Percentiles rank a stretch among this genome's conserved stretches.
phyloP scores from a whole-genome alignment of 1,140 invertebrate species.

The Diachasmimorpha longicaudata region DNA sequence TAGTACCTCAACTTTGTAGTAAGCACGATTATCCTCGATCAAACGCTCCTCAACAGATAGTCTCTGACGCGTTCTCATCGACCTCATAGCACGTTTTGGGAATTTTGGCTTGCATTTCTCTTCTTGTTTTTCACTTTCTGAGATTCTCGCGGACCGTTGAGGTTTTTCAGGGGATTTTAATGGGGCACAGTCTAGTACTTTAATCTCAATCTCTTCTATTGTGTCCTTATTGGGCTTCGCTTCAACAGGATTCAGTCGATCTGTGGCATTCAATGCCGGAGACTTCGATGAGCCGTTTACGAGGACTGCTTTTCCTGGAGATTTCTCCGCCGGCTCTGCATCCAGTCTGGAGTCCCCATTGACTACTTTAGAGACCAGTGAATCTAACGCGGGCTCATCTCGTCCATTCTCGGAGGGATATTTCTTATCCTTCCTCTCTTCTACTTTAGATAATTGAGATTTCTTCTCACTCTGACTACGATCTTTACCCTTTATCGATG shows the following conservation, averaged over 20 bases:
- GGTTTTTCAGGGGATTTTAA: slow-evolving; percentile 11
- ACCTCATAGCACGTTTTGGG: slow-evolving; percentile 44
- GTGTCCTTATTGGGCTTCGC: not conserved
- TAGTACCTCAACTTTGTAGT: slow-evolving; percentile 77
- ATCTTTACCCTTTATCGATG: slow-evolving; percentile 19
- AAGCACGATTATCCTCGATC: slow-evolving; percentile 69
- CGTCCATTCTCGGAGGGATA: not conserved
- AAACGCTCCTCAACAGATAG: slow-evolving; percentile 66
- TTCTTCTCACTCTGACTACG: slow-evolving; percentile 17
- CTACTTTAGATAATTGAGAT: slow-evolving; percentile 1
- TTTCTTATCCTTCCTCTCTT: not conserved
- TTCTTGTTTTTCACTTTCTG: slow-evolving; percentile 19
- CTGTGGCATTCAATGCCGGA: not conserved
- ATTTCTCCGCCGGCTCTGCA: not conserved
- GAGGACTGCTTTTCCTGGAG: not conserved
- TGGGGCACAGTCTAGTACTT: slow-evolving; percentile 18
- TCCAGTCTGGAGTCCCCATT: not conserved
- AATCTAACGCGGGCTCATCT: not conserved
- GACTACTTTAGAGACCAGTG: not conserved
- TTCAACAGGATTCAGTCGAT: not conserved
- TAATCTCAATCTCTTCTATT: not conserved
- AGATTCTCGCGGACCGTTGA: not conserved
- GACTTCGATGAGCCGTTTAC: slow-evolving; percentile 12
- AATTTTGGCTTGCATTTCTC: slow-evolving; percentile 26
- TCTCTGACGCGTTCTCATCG: slow-evolving; percentile 56